A percentile compares a stretch with the other conserved stretches of the same genome.
These are phyloP conservation scores for Xanthorhoe spadicearia DNA, from an alignment of 2,888 invertebrate genomes.

Conservation along the genomic window DNA sequence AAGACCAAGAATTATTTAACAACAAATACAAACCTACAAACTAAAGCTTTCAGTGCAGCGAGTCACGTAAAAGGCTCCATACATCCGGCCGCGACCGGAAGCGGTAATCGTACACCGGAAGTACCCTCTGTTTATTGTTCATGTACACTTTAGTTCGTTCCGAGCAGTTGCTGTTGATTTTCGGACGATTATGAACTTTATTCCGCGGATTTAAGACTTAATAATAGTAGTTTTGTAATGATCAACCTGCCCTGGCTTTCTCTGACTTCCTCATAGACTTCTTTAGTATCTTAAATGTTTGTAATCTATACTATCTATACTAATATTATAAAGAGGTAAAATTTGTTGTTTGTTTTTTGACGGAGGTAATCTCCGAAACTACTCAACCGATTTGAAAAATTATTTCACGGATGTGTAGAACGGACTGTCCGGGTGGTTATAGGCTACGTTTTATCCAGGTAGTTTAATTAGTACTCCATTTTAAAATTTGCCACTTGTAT, in stretches of 20 bases:
- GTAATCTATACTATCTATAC: no score
- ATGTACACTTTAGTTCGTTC: constrained; percentile 36
- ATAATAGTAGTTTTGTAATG: not conserved
- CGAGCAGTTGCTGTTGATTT: not conserved
- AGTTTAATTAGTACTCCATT: no score
- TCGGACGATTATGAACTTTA: constrained; percentile 4
- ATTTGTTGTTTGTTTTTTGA: no score
- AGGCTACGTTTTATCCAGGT: no score
- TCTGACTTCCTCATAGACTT: no score
- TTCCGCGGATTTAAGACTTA: not conserved
- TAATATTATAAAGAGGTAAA: no score
- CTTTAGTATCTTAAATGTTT: no score
- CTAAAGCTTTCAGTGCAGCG: constrained; percentile 22
- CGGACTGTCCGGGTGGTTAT: no score
- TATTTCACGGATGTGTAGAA: no score
- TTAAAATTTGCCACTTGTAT: no score
- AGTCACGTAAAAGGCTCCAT: constrained; percentile 51
- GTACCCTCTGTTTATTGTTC: constrained; percentile 55
- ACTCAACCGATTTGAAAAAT: no score
- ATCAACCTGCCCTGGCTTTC: not conserved
- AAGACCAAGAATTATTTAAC: not conserved
- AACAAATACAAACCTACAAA: constrained; percentile 8
- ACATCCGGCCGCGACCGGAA: constrained; percentile 57
- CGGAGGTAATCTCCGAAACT: no score
- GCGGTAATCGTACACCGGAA: constrained; percentile 59